phyloP scores from a whole-genome alignment of 2,797 vertebrate species.

The Apogon talboti region DNA sequence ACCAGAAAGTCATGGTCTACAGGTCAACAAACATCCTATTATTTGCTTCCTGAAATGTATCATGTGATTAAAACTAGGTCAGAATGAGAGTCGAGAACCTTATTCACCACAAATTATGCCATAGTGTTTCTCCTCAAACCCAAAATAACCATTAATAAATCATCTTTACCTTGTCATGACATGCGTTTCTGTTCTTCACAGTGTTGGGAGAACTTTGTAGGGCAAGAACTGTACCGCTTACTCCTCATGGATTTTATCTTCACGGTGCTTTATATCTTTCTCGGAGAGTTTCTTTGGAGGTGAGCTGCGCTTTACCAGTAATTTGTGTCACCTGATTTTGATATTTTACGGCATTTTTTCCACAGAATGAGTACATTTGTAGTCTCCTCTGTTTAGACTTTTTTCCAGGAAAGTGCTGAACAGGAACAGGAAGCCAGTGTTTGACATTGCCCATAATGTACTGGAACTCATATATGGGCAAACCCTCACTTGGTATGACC shows the following conservation, averaged over 20 bases:
- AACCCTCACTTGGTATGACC: constrained; percentile 88
- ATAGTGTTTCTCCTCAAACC: too few species aligned
- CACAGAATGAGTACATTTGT: neutral
- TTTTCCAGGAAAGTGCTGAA: constrained; percentile 77
- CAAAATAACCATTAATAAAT: too few species aligned
- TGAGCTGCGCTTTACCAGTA: constrained; percentile 46
- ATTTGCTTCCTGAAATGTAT: neutral
- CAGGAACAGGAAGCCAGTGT: constrained; percentile 84
- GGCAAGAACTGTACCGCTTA: constrained; percentile 91
- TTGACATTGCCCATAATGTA: constrained; percentile 89
- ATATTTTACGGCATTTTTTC: neutral
- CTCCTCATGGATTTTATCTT: constrained; percentile 89
- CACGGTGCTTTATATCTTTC: constrained; percentile 81
- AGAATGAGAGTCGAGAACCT: neutral
- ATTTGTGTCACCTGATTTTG: neutral
- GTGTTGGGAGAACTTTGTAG: constrained; percentile 93
- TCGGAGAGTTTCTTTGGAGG: constrained; percentile 90
- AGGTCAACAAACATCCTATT: constrained; percentile 45
- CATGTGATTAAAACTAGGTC: neutral
- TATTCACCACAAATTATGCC: too few species aligned
- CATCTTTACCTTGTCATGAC: too few species aligned
- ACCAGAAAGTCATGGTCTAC: neutral
- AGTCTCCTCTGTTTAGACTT: constrained; percentile 68
- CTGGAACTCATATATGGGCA: constrained; percentile 93
- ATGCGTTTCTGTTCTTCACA: constrained; percentile 40